phyloP scores from a whole-genome alignment of 2,888 invertebrate genomes.

The Phrixothrix hirtus region DNA sequence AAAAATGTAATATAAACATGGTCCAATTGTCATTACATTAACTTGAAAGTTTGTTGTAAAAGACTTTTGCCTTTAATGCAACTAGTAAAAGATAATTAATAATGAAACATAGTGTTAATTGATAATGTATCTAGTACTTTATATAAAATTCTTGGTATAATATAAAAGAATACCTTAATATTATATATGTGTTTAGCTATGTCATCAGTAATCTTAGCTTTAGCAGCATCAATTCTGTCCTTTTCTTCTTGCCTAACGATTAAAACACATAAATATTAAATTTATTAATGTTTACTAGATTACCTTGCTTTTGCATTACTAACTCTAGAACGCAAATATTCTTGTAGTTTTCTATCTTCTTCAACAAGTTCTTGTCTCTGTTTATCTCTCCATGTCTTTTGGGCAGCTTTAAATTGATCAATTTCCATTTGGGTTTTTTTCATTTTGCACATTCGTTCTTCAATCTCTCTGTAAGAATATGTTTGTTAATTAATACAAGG shows the following conservation, averaged over 20 bases:
- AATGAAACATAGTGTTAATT: too few relatives aligned
- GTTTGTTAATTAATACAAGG: too few relatives aligned
- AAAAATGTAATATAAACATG: too few relatives aligned
- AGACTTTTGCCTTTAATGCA: too few relatives aligned
- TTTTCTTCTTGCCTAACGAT: constrained; percentile 41
- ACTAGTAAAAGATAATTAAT: too few relatives aligned
- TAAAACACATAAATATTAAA: constrained; percentile 2
- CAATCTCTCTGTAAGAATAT: constrained; percentile 58
- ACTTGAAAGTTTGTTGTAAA: too few relatives aligned
- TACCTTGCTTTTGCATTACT: constrained; percentile 50
- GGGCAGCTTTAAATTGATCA: constrained; percentile 58
- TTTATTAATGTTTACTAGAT: too few relatives aligned
- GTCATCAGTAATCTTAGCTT: constrained; percentile 44
- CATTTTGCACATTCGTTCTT: constrained; percentile 58
- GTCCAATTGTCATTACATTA: too few relatives aligned
- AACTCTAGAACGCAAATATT: constrained; percentile 52
- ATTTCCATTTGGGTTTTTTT: constrained; percentile 61
- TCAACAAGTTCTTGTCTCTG: constrained; percentile 54
- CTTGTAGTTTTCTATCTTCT: constrained; percentile 55
- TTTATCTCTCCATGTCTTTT: constrained; percentile 59
- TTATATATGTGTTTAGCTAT: constrained; percentile 47
- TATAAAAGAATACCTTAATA: too few relatives aligned
- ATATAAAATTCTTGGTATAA: constrained; percentile 34
- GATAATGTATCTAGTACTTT: too few relatives aligned
- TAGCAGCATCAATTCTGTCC: constrained; percentile 42